Base-by-base conservation (phyloP, 2,888 invertebrate species). In the Oscheius sp. region DNA sequence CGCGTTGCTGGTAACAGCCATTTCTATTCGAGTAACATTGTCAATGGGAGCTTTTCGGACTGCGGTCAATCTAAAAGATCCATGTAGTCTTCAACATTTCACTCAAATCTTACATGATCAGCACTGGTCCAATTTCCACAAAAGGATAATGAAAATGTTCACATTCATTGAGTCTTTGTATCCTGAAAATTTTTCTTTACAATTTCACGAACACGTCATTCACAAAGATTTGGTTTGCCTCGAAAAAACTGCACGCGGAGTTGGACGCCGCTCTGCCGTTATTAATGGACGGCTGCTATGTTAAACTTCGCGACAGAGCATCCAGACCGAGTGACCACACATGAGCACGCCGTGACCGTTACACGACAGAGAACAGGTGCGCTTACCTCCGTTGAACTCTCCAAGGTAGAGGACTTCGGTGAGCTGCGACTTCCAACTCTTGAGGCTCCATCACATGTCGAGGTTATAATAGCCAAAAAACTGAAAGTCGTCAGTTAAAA, bases 111-210 rank as follows among this genome's bases (percentile, higher is more conserved):
- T 10, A 68, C 68, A 55, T 68, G 2, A 68, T 55, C 32, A 55
- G 58, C 48, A 93, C 91, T 0, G 93, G 93, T n/a, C 94, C 94
- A 82, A 97, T 92, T 83, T 95, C 94, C 29, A 96, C 96, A 82
- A 94, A 92, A 89, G 97, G 96, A 91, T 97, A 98, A 91, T 98
- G 98, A 91, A 98, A 98, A 90, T 98, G 98, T 4, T 96, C 96
- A 91, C 97, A 98, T 90, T 97, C 96, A 90, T 96, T 96, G 78
- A 97, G 92, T 1, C 79, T 75, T 66, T 82, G 82, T 47, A 82
- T 82, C 35, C 76, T 78, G 47, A 65, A 76, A 65, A 42, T 33
- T 7, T 66, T n/a, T 37, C 32, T 58, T 33, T n/a, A 35, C 32
- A 35, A 32, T 51, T 55, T n/a, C 37, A 35, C 37, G 13, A 32